Conservation (phyloP, 2,113 vertebrate genomes). For the Chlorodrepanis virens region DNA sequence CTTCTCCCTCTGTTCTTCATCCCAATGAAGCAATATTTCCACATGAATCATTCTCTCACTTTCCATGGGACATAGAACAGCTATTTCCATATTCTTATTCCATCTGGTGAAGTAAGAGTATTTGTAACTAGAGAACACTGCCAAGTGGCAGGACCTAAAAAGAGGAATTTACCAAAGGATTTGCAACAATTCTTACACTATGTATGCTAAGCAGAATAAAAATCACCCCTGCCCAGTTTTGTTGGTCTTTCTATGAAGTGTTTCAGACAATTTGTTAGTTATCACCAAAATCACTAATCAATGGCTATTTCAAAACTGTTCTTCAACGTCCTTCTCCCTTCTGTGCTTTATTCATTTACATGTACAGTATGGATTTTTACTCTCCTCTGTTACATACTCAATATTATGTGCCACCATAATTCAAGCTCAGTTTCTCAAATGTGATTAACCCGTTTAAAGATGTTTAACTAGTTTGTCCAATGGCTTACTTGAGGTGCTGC, state of each 20-base stretch:
- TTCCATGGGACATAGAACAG: slow-evolving; percentile 7
- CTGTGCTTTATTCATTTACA: not conserved
- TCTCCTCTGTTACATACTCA: not conserved
- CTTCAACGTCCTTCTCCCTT: not conserved
- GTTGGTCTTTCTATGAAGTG: not conserved
- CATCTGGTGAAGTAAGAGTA: not conserved
- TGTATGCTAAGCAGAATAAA: not conserved
- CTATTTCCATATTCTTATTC: not conserved
- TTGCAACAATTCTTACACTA: not conserved
- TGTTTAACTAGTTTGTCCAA: not conserved
- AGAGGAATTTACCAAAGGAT: slow-evolving; percentile 7
- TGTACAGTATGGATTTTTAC: not conserved
- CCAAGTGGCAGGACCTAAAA: not conserved
- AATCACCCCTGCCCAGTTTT: not conserved
- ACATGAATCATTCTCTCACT: not conserved
- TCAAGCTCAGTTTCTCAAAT: not conserved
- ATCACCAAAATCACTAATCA: not conserved
- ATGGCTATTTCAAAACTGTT: not conserved
- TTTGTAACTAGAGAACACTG: not conserved
- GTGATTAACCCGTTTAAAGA: not conserved
- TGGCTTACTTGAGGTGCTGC: not conserved
- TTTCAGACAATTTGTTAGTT: not conserved
- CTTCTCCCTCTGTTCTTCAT: not conserved
- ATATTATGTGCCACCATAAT: not conserved
- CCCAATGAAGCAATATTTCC: not conserved